Percentiles rank a stretch among this genome's conserved stretches.
Evolutionary conservation across 2,888 invertebrate species (phyloP).

Genomic region (Oxycera nigricornis): DNA sequence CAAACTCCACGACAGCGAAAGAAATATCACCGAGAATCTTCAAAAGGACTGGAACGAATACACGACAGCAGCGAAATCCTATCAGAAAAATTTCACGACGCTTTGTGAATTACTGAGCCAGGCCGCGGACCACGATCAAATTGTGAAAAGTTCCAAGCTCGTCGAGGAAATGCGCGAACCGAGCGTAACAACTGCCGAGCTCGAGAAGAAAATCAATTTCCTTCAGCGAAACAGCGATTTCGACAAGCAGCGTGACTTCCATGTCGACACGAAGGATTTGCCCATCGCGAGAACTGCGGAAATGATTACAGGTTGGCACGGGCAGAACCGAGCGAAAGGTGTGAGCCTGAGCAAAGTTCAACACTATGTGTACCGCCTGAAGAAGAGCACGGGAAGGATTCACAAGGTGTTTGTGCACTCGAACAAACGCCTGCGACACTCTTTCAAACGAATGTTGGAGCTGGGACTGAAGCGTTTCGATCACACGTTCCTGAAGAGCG

Average conservation of each 20-base stretch:
- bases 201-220: neutral
- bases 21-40: neutral
- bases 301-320: neutral
- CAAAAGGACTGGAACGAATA: conserved; percentile 18
- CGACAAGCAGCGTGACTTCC: conserved; percentile 22
- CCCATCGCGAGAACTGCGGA: neutral
- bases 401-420: conserved; percentile 13
- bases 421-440: conserved; percentile 3
- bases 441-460: conserved; percentile 10
- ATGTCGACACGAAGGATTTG: neutral
- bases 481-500: neutral
- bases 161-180: neutral
- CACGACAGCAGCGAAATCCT: neutral
- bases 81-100: neutral
- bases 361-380: conserved; percentile 19
- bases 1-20: conserved; percentile 17
- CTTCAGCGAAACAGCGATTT: neutral
- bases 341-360: conserved; percentile 5
- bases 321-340: neutral
- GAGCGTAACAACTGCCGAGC: neutral
- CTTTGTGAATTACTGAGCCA: conserved; percentile 5
- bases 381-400: conserved; percentile 7
- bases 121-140: conserved; percentile 5
- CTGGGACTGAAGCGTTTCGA: neutral
- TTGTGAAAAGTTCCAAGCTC: neutral